A percentile compares a stretch with the other conserved stretches of the same genome.
These are phyloP conservation scores for Chrysomallon squamiferum DNA, from an alignment of 1,140 invertebrate genomes.

Conservation along the genomic window DNA sequence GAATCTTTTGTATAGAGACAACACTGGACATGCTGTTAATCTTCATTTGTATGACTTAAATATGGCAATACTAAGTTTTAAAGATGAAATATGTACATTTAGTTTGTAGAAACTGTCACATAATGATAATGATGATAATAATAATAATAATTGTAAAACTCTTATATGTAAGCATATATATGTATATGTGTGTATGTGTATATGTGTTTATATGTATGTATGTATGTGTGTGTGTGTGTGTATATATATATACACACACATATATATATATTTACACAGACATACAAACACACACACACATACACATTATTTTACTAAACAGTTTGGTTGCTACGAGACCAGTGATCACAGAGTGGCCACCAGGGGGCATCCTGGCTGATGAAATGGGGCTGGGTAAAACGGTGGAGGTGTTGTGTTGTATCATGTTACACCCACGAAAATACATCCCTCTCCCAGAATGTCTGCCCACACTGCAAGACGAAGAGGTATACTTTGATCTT, in stretches of 20 bases:
- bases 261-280: neutral
- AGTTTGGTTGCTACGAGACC: constrained; percentile 34
- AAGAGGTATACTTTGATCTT: neutral
- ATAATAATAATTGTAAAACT: too few species aligned
- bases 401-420: constrained; percentile 76
- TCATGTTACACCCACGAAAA: constrained; percentile 69
- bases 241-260: neutral
- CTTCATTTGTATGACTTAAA: too few species aligned
- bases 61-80: too few species aligned
- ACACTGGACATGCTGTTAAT: too few species aligned
- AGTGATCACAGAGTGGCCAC: constrained; percentile 26
- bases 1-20: too few species aligned
- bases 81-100: too few species aligned
- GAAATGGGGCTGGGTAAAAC: constrained; percentile 88
- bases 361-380: constrained; percentile 82
- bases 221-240: neutral
- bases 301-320: neutral
- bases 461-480: constrained; percentile 35
- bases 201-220: neutral
- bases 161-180: too few species aligned
- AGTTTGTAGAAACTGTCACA: too few species aligned
- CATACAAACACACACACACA: neutral
- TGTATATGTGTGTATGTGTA: too few species aligned
- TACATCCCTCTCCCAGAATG: constrained; percentile 38
- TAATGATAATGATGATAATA: too few species aligned